Conservation (phyloP, 2,113 vertebrate species). For the Marmota monax region DNA sequence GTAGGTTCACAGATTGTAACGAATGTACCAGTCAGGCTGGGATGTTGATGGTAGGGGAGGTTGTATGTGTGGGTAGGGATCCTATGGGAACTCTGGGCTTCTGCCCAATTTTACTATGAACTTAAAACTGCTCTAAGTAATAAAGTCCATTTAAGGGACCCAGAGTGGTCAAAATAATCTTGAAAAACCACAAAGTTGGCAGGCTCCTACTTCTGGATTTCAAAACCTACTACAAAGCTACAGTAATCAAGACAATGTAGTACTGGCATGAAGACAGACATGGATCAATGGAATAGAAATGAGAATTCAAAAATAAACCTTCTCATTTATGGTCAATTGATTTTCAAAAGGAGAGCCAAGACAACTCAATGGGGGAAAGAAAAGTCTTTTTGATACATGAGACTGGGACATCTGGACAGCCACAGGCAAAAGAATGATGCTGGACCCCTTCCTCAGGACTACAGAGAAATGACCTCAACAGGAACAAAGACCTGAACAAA, state of each 20-base stretch:
- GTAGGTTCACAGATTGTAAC: background rate
- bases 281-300: constrained; percentile 34
- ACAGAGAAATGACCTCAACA: background rate
- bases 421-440: background rate
- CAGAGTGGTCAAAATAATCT: constrained; percentile 41
- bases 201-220: background rate
- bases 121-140: constrained; percentile 24
- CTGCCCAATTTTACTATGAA: constrained; percentile 7
- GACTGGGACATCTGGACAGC: background rate
- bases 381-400: background rate
- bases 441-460: background rate
- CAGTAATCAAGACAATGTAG: constrained; percentile 13
- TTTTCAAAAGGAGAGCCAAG: constrained; percentile 31
- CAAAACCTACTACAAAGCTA: constrained; percentile 40
- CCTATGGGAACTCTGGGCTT: background rate
- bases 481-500: background rate
- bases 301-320: constrained; percentile 25
- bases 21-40: background rate
- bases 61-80: background rate
- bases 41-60: background rate
- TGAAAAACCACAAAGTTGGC: constrained; percentile 18
- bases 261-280: constrained; percentile 2
- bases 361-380: background rate
- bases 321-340: constrained; percentile 33
- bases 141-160: background rate